Percentiles rank a stretch among this genome's conserved stretches.
Conservation (phyloP, 2,888 invertebrate genomes). For the Folsomia candida region DNA sequence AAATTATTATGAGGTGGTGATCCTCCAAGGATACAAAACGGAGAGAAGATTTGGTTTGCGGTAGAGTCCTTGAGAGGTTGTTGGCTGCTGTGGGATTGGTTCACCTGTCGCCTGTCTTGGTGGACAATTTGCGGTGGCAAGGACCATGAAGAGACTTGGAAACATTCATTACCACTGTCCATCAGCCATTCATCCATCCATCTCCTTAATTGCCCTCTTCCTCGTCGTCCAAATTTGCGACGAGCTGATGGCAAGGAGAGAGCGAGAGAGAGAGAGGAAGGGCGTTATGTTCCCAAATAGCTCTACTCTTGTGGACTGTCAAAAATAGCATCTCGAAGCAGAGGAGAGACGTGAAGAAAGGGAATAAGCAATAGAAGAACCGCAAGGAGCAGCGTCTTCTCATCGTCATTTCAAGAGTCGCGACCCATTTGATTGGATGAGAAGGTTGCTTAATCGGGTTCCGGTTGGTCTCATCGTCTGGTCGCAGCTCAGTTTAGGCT, state of each 20-base stretch:
- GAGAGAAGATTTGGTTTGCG: too few species aligned
- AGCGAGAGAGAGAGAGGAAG: background rate
- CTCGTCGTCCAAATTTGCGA: background rate
- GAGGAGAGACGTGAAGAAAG: background rate
- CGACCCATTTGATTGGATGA: background rate
- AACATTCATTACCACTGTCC: background rate
- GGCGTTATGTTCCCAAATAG: background rate
- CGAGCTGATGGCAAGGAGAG: background rate
- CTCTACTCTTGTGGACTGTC: background rate
- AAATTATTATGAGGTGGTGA: too few species aligned
- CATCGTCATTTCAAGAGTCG: background rate
- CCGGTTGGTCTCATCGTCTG: background rate
- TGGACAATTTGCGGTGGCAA: background rate
- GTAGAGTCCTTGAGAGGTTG: slow-evolving; percentile 4
- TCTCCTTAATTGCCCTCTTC: background rate
- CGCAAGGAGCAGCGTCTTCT: background rate
- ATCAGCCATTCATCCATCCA: slow-evolving; percentile 8
- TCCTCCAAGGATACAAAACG: too few species aligned
- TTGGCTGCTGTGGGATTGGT: background rate
- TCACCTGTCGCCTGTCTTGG: background rate
- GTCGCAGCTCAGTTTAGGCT: background rate
- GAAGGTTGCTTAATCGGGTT: background rate
- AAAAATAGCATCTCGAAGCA: background rate
- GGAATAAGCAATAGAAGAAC: too few species aligned
- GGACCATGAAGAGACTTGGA: background rate